Conservation (phyloP, 2,113 vertebrate species). For the Orycteropus afer region DNA sequence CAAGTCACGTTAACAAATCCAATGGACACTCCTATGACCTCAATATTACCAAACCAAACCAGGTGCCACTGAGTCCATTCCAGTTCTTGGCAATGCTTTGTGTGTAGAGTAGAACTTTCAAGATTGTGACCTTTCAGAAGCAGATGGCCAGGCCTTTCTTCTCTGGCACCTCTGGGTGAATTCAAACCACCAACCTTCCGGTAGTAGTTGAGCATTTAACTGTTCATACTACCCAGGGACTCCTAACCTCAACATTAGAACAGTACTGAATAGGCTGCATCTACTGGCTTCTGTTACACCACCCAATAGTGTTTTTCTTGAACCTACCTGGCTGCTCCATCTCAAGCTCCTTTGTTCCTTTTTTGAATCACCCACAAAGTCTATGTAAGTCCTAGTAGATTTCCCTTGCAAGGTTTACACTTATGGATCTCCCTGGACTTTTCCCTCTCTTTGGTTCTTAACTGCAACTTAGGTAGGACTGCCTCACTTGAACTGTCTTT, state of each 20-base stretch:
- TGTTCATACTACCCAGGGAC: neutral
- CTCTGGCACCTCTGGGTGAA: neutral
- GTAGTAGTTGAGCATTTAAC: neutral
- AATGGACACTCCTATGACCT: neutral
- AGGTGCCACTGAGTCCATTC: neutral
- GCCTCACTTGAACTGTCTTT: neutral
- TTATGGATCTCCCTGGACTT: neutral
- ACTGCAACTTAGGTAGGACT: neutral
- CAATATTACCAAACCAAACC: neutral
- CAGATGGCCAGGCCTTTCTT: neutral
- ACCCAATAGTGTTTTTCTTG: neutral
- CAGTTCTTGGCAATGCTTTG: neutral
- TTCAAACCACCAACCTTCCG: neutral
- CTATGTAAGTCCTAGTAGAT: neutral
- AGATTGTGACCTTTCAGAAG: neutral
- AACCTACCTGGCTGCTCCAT: neutral
- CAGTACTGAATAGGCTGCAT: neutral
- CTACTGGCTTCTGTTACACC: neutral
- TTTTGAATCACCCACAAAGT: neutral
- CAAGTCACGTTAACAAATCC: conserved; percentile 37
- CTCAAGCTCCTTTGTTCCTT: neutral
- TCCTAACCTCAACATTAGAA: neutral
- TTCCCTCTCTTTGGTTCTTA: neutral
- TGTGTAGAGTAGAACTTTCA: neutral
- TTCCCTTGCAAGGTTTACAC: neutral